These are phyloP conservation scores for Amphipyra berbera DNA, from an alignment of 2,888 invertebrate species.

Conservation along the genomic window DNA sequence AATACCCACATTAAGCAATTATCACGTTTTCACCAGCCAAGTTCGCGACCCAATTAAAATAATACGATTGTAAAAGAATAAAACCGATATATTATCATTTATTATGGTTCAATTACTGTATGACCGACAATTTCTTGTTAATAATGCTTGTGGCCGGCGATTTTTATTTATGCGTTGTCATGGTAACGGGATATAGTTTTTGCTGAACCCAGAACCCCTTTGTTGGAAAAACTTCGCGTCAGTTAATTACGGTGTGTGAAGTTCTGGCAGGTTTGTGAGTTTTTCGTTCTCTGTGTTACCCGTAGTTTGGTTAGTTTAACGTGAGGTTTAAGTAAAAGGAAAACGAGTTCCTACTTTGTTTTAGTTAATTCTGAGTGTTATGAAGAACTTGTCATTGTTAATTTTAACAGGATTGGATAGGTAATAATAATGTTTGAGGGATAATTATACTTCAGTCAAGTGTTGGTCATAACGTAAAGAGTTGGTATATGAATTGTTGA, in stretches of 20 bases:
- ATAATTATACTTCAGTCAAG: not conserved
- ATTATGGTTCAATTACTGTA: slow-evolving; percentile 52
- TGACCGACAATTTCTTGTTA: slow-evolving; percentile 56
- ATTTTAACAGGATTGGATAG: not conserved
- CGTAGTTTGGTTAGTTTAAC: slow-evolving; percentile 46
- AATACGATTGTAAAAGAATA: slow-evolving; percentile 48
- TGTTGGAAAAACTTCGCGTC: slow-evolving; percentile 76
- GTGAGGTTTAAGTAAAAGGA: slow-evolving; percentile 47
- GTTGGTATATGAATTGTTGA: too few species aligned
- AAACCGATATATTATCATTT: slow-evolving; percentile 46
- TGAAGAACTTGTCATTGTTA: slow-evolving; percentile 11
- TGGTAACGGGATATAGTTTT: slow-evolving; percentile 74
- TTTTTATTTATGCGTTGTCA: slow-evolving; percentile 72
- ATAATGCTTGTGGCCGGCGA: slow-evolving; percentile 44
- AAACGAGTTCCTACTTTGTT: slow-evolving; percentile 49
- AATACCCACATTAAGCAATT: slow-evolving; percentile 39
- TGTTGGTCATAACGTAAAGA: too few species aligned
- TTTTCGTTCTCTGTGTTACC: slow-evolving; percentile 55
- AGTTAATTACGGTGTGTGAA: slow-evolving; percentile 79
- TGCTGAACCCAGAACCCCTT: slow-evolving; percentile 67
- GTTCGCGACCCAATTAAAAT: slow-evolving; percentile 51
- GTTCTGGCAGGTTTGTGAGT: slow-evolving; percentile 71
- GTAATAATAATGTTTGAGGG: not conserved
- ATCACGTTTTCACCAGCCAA: slow-evolving; percentile 30
- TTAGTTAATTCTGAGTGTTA: slow-evolving; percentile 18